Percentiles rank a stretch among this genome's conserved stretches.
Conservation (phyloP, 2,888 invertebrate species). For the Acronicta aceris region DNA sequence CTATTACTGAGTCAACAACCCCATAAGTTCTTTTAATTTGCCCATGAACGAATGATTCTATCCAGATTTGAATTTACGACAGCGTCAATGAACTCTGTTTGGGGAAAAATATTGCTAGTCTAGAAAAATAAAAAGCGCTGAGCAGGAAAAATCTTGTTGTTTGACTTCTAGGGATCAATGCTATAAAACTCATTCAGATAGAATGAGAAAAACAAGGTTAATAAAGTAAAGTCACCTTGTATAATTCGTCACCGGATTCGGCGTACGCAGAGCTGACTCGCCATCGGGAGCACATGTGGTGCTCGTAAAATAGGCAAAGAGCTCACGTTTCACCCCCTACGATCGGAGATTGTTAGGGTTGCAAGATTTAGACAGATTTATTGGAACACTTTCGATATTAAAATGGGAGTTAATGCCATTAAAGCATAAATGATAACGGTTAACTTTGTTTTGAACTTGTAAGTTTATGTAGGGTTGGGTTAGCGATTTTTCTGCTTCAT, state of each 20-base stretch:
- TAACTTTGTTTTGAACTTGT: conserved; percentile 41
- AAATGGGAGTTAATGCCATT: conserved; percentile 43
- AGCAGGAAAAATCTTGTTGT: conserved; percentile 30
- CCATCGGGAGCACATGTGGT: conserved; percentile 62
- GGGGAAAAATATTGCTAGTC: conserved; percentile 41
- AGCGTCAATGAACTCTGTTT: conserved; percentile 24
- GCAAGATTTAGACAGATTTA: conserved; percentile 33
- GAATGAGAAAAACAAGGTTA: conserved; percentile 60
- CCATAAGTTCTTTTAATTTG: conserved; percentile 50
- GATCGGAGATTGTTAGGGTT: conserved; percentile 51
- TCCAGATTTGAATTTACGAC: conserved; percentile 53
- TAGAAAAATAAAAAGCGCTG: conserved; percentile 51
- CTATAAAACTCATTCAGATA: conserved; percentile 43
- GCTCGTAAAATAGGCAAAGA: conserved; percentile 61
- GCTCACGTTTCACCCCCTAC: conserved; percentile 43
- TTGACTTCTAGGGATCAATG: conserved; percentile 35
- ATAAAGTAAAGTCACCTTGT: conserved; percentile 62
- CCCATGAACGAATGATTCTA: conserved; percentile 41
- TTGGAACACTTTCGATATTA: conserved; percentile 45
- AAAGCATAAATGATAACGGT: conserved; percentile 36
- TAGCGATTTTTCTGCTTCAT: conserved; percentile 10
- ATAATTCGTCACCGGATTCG: conserved; percentile 58
- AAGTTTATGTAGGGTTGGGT: conserved; percentile 17
- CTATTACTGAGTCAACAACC: conserved; percentile 41
- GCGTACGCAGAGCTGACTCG: conserved; percentile 53